phyloP scores from a whole-genome alignment of 2,888 invertebrate species.

The Caenorhabditis zanzibari region DNA sequence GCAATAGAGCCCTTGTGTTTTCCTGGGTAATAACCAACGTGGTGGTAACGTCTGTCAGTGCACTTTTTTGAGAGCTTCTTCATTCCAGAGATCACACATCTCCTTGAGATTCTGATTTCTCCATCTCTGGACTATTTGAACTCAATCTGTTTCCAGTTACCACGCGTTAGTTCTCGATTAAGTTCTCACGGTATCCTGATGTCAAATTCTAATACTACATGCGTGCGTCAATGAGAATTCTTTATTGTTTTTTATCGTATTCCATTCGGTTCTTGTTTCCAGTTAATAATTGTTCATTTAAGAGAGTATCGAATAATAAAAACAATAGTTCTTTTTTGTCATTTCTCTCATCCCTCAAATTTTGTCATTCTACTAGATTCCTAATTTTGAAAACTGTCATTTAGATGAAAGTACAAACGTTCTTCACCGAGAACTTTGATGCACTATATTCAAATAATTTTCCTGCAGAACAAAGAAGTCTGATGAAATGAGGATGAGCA shows the following conservation, averaged over 20 bases:
- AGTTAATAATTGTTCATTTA: background rate
- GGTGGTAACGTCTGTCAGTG: background rate
- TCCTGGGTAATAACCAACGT: background rate
- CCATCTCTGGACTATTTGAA: background rate
- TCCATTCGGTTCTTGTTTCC: background rate
- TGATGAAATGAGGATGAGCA: background rate
- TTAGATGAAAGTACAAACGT: background rate
- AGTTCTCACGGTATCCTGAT: constrained; percentile 25
- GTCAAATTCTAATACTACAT: background rate
- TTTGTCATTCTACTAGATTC: too few relatives aligned
- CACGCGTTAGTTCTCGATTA: background rate
- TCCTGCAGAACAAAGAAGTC: background rate
- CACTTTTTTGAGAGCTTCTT: background rate
- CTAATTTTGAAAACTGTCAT: background rate
- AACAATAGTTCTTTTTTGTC: background rate
- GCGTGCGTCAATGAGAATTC: constrained; percentile 23
- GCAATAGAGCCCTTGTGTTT: too few relatives aligned
- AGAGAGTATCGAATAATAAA: background rate
- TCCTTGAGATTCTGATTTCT: constrained; percentile 18
- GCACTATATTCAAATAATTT: background rate
- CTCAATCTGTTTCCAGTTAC: background rate
- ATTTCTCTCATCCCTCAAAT: background rate
- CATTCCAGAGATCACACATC: background rate
- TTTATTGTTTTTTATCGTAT: constrained; percentile 16
- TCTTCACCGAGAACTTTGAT: background rate